Base-by-base conservation (phyloP, 2,888 invertebrate species). In the Noctua fimbriata region DNA sequence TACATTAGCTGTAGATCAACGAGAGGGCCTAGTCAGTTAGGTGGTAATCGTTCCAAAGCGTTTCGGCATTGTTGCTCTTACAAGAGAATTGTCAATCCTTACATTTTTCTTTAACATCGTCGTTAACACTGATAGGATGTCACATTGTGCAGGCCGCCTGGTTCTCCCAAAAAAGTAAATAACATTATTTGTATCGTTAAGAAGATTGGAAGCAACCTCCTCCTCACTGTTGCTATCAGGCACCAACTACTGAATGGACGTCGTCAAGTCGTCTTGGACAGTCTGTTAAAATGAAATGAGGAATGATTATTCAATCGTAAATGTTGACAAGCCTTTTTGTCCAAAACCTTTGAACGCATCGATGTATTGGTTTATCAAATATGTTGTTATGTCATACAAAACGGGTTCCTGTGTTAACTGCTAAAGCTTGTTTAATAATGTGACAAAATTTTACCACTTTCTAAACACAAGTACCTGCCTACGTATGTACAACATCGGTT, bases 361-460 rank as follows among this genome's bases (percentile, higher is more conserved):
- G n/a, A 55, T 7, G 6, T 28, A 67, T 41, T 55, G 55, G 55
- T 58, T 60, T 69, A 41, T 73, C 65, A 41, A 58, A 69, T 58
- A 52, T 65, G 69, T 87, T 85, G 65, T 85, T 85, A 84, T 41
- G 65, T 85, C 80, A 85, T 21, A 66, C 36, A 28, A 71, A 84
- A 80, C 76, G 18, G 47, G 87, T 87, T 80, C 69, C 60, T 49
- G 49, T 47, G n/a, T 74, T 69, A 41, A 69, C 79, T 60, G 24
- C 14, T 55, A 18, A 69, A 76, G 32, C 84, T 69, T 76, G 76
- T 73, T 76, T 72, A 52, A 78, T 71, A 69, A 77, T 55, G 71
- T 76, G 87, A 79, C 80, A 79, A 79, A 65, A 76, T 73, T 24
- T 73, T 28, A 72, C 18, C 58, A 74, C 85, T 85, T 87, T 85